Conservation (phyloP, 2,797 vertebrate genomes). For the Hydrophis major region DNA sequence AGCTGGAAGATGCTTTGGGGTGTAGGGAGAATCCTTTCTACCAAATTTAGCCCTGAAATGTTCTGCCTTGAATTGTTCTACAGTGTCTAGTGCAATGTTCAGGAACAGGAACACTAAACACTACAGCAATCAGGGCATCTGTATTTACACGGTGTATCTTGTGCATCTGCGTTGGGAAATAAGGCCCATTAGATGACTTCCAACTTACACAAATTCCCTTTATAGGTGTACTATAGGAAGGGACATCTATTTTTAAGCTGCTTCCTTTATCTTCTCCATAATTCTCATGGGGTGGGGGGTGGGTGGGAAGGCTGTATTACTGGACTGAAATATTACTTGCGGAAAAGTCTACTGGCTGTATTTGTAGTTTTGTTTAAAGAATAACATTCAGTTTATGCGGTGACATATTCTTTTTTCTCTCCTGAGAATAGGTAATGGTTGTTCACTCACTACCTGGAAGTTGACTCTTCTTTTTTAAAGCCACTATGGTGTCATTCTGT, state of each 20-base stretch:
- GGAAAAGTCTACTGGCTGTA: neutral
- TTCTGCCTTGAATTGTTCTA: neutral
- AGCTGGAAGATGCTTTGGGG: neutral
- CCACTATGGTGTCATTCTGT: neutral
- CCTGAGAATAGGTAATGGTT: neutral
- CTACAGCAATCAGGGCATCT: neutral
- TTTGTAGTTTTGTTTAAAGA: neutral
- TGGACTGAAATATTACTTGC: neutral
- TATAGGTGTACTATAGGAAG: neutral
- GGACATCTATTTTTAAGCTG: neutral
- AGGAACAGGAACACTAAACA: neutral
- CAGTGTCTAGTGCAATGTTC: neutral
- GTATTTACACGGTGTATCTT: neutral
- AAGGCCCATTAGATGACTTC: neutral
- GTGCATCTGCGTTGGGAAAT: neutral
- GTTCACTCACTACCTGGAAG: neutral
- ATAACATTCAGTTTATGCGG: neutral
- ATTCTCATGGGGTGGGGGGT: neutral
- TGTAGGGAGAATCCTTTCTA: neutral
- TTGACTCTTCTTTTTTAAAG: neutral
- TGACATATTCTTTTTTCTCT: neutral
- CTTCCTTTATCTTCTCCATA: neutral
- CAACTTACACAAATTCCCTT: neutral
- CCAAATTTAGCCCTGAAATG: neutral
- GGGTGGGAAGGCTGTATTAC: neutral